These are phyloP conservation scores for Xerus inauris DNA, from an alignment of 2,113 vertebrate species.

Conservation along the genomic window DNA sequence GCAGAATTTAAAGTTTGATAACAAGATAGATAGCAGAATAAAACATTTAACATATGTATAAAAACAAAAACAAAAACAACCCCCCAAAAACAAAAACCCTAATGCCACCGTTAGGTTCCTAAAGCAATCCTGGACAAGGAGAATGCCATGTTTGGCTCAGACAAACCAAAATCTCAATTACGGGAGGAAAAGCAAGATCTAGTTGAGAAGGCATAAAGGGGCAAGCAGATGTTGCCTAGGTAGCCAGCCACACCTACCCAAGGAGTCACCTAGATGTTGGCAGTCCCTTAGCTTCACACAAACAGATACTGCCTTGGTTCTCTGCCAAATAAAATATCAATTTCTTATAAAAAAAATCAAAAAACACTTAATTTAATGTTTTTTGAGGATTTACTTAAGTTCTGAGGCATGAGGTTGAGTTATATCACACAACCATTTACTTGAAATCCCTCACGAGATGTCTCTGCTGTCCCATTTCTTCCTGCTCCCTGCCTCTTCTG, in stretches of 20 bases:
- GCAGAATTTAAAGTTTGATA: conserved; percentile 85
- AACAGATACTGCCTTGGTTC: not conserved
- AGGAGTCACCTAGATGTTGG: not conserved
- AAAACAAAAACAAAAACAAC: too few species aligned
- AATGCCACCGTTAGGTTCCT: not conserved
- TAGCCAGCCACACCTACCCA: not conserved
- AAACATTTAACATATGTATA: conserved; percentile 87
- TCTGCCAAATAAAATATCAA: not conserved
- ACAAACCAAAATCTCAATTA: not conserved
- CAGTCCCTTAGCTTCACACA: not conserved
- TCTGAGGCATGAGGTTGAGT: not conserved
- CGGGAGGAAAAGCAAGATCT: not conserved
- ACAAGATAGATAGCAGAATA: conserved; percentile 83
- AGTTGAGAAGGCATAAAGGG: not conserved
- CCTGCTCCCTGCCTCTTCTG: not conserved
- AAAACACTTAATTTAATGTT: not conserved
- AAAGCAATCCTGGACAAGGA: not conserved
- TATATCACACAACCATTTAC: not conserved
- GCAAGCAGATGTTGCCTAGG: not conserved
- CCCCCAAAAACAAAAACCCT: too few species aligned
- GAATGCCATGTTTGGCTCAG: not conserved
- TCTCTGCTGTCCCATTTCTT: not conserved
- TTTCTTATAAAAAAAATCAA: not conserved
- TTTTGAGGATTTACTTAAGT: not conserved
- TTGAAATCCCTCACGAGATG: not conserved